Evolutionary conservation across 2,113 vertebrate species (phyloP), one percentile per base, ranked within the genome.

Genomic region (Osmerus mordax): DNA sequence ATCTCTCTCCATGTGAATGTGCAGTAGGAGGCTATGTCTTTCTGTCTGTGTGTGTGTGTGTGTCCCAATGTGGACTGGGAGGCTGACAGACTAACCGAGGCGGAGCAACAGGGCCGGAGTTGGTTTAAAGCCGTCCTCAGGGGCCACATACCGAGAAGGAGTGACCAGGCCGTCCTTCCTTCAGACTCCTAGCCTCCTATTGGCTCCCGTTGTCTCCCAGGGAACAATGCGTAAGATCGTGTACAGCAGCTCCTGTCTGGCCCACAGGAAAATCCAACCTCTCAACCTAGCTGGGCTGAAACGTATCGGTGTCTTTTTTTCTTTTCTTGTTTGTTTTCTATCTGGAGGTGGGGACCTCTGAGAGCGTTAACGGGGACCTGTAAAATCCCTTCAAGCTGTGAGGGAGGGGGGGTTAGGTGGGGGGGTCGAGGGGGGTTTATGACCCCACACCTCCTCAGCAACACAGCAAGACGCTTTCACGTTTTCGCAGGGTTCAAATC

Each of bases 101-200:
- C 87, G 87, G 87, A 88, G 88, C 85, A 77, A 78, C 63, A 64
- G 69, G 76, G 66, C 79, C 25, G 29, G 76, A 70, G 72, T 84
- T 76, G 82, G 78, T 87, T 83, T 87, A 81, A 89, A 86, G 81
- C 54, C 73, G 78, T 89, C 81, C 83, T 78, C 75, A 86, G 83
- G 86, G 52, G 85, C 87, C 87, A 76, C 90, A 87, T 84, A 76
- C 69, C 58, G 85, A 83, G 89, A 90, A 86, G 87, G 91, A 87
- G 87, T 90, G 83, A 88, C 84, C 81, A 68, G 82, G 36, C 64
- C 65, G 74, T 60, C 65, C 58, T 77, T 71, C 73, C 15, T 58
- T 71, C 73, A 41, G 36, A 6, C 1, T 41, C 36, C 5, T 23
- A 9, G 36, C 36, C 8, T 41, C 36, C 8, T 41, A 41, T 41